Conservation (phyloP, 2,113 vertebrate species). For the Labeo rohita region DNA sequence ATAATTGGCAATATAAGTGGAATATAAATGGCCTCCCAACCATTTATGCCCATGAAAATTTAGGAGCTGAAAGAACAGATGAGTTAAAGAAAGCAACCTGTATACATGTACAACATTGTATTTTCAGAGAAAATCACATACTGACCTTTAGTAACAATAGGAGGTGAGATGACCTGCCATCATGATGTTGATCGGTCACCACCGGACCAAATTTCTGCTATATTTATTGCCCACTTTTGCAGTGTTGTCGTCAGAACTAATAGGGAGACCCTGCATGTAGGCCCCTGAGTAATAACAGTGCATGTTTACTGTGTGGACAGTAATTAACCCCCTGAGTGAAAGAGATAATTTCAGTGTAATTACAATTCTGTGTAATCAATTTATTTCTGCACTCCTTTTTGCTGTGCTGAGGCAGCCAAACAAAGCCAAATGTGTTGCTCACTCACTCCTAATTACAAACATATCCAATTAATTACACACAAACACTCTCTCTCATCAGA, state of each 20-base stretch:
- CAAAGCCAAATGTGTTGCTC: conserved; percentile 68
- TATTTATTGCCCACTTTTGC: not conserved
- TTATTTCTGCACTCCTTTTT: conserved; percentile 69
- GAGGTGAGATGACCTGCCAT: not conserved
- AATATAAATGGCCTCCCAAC: not conserved
- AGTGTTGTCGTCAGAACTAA: not conserved
- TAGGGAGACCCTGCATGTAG: conserved; percentile 8
- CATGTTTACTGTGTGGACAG: conserved; percentile 50
- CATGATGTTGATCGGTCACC: not conserved
- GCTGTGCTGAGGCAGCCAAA: conserved; percentile 58
- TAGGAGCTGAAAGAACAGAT: not conserved
- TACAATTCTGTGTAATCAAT: conserved; percentile 76
- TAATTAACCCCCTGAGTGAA: conserved; percentile 73
- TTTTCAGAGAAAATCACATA: not conserved
- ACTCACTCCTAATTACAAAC: conserved; percentile 77
- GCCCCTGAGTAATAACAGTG: conserved; percentile 11
- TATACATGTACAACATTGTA: not conserved
- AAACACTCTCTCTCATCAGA: conserved; percentile 18
- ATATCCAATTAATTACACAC: conserved; percentile 79
- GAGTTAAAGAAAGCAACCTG: not conserved
- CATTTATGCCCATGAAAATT: not conserved
- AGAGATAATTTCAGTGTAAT: conserved; percentile 74
- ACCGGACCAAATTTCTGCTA: not conserved
- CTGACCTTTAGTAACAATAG: not conserved
- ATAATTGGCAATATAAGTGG: not conserved